Conservation (phyloP, 2,113 vertebrate species). For the Bucco capensis region DNA sequence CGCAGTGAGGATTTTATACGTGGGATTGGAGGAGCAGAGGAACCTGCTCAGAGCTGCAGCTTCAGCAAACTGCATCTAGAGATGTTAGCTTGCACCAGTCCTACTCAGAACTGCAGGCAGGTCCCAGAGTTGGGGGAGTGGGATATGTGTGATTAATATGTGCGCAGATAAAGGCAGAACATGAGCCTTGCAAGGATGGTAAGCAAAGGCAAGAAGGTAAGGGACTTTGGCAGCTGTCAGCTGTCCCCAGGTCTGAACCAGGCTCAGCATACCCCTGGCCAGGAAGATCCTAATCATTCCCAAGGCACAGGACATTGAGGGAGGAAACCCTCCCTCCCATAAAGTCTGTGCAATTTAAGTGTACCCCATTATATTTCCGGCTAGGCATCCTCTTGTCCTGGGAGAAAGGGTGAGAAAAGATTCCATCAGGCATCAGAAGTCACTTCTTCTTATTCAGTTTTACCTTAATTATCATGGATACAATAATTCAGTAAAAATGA, state of each 20-base stretch:
- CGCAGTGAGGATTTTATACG: neutral
- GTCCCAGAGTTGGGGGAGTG: neutral
- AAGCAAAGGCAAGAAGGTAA: neutral
- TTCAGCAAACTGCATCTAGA: neutral
- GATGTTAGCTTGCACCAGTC: neutral
- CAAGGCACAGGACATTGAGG: neutral
- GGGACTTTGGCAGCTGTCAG: neutral
- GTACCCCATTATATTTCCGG: neutral
- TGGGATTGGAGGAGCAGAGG: neutral
- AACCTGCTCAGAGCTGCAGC: neutral
- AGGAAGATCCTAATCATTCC: neutral
- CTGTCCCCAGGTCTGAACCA: accelerated
- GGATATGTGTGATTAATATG: accelerated
- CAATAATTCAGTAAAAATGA: neutral
- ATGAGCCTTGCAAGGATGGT: neutral
- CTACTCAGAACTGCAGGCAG: neutral
- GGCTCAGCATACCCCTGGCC: neutral
- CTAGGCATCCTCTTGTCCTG: neutral
- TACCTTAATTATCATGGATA: neutral
- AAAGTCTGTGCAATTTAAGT: neutral
- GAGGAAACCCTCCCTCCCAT: neutral
- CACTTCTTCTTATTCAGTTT: neutral
- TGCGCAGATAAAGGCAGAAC: neutral
- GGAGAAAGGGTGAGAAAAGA: neutral
- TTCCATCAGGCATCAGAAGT: neutral